A percentile compares a stretch with the other conserved stretches of the same genome.
phyloP scores from a whole-genome alignment of 2,113 vertebrate genomes.

The Ophthalmolycus amberensis region DNA sequence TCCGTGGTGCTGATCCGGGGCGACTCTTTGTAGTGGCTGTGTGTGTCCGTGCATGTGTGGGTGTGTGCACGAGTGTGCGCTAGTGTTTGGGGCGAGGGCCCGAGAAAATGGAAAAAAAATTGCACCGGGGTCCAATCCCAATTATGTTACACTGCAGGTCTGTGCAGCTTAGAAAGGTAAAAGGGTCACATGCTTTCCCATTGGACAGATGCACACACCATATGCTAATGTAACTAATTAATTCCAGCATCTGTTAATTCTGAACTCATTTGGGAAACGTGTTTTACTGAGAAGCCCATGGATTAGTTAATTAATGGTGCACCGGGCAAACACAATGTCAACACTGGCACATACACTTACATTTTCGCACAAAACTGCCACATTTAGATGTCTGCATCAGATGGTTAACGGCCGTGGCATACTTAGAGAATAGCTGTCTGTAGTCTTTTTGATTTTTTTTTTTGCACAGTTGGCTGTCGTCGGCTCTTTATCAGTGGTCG shows the following conservation, averaged over 20 bases:
- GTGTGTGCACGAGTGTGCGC: no score
- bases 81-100: no score
- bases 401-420: background rate
- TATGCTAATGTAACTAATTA: conserved; percentile 11
- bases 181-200: background rate
- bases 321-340: background rate
- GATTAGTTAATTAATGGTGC: background rate
- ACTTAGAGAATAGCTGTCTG: background rate
- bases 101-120: no score
- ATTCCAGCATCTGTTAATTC: conserved; percentile 13
- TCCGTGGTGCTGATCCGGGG: no score
- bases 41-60: no score
- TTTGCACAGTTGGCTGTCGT: background rate
- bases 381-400: background rate
- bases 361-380: background rate
- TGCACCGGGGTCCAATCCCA: no score
- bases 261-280: conserved; percentile 5
- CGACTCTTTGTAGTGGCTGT: no score
- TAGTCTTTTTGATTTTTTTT: background rate
- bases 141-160: background rate
- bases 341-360: background rate
- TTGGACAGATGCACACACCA: background rate
- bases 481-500: background rate
- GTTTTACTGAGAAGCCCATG: conserved; percentile 3
- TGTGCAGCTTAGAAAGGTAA: background rate